Evolutionary conservation across 2,888 invertebrate species (phyloP), one percentile per base, ranked within the genome.

Genomic region (Cerceris ruficornis): DNA sequence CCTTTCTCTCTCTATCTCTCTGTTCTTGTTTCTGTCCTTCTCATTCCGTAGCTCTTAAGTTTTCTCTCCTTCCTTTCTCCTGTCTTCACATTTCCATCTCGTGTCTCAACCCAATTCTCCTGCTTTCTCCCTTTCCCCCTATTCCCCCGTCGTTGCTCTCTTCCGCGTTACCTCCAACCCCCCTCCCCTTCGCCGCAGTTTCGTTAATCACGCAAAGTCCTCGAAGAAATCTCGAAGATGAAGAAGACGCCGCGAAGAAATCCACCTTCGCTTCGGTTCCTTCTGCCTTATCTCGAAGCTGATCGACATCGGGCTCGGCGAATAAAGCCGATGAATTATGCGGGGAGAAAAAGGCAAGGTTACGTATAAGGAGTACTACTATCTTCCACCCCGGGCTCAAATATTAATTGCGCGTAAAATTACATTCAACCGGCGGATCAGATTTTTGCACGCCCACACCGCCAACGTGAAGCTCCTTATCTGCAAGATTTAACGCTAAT

Each of bases 341-440:
- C 6, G n/a, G 13, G 49, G 52, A 58, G 49, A 62, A 60, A 41
- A 60, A 11, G 42, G 14, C 11, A 28, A 11, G 28, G 50, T 46
- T 50, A 49, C 13, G 41, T n/a, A 42, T 50, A 28, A 15, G 17
- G 13, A 28, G 62, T 50, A 7, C 50, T 6, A 39, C 13, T 49
- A 50, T 42, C 62, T 13, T 62, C 62, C 28, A 62, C 50, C 50
- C 57, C 11, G 13, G 68, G 59, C 64, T 57, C 77, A 77, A 74
- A 80, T 74, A 79, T 77, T 80, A 80, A 80, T 77, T 77, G 79
- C 59, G 74, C 79, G 79, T 80, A 70, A 80, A 80, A 80, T 77
- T 73, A 77, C 41, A 46, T 46, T 59, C 66, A 64, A 62, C 67
- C 75, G 55, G 49, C 11, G 77, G 72, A 66, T 74, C 60, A 68